Evolutionary conservation across 1,140 invertebrate species (phyloP).

Genomic region (Sitodiplosis mosellana): DNA sequence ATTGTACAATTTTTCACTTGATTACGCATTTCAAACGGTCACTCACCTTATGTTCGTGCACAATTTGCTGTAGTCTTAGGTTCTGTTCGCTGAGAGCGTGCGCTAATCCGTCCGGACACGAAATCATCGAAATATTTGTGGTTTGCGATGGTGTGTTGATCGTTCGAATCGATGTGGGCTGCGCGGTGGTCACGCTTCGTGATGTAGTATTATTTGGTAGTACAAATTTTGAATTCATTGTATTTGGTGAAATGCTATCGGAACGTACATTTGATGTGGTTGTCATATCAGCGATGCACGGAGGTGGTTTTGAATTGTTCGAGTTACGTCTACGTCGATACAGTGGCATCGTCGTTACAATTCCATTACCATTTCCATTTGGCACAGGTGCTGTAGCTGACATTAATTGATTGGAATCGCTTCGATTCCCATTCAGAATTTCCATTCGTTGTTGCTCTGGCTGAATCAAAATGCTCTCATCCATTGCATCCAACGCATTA

Average conservation of each 20-base stretch:
- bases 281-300: background rate
- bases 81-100: constrained; percentile 60
- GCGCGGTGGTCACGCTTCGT: too few relatives aligned
- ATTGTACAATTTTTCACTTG: too few relatives aligned
- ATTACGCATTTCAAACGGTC: too few relatives aligned
- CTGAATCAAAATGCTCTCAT: constrained; percentile 10
- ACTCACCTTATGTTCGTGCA: constrained; percentile 52
- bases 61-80: constrained; percentile 57
- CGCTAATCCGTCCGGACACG: constrained; percentile 58
- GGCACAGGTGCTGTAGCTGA: too few relatives aligned
- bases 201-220: too few relatives aligned
- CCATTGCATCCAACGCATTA: constrained; percentile 3
- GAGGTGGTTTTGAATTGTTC: constrained; percentile 5
- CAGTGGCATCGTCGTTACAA: background rate
- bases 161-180: too few relatives aligned
- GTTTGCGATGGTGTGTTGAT: too few relatives aligned
- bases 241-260: background rate
- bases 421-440: constrained; percentile 8
- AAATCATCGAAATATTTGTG: constrained; percentile 5
- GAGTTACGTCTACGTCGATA: constrained; percentile 7
- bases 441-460: constrained; percentile 10
- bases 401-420: constrained; percentile 1
- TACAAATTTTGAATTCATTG: background rate
- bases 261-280: background rate
- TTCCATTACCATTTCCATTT: background rate